These are phyloP conservation scores for Phalacrocorax brasilianus DNA, from an alignment of 2,113 vertebrate species.

Conservation along the genomic window DNA sequence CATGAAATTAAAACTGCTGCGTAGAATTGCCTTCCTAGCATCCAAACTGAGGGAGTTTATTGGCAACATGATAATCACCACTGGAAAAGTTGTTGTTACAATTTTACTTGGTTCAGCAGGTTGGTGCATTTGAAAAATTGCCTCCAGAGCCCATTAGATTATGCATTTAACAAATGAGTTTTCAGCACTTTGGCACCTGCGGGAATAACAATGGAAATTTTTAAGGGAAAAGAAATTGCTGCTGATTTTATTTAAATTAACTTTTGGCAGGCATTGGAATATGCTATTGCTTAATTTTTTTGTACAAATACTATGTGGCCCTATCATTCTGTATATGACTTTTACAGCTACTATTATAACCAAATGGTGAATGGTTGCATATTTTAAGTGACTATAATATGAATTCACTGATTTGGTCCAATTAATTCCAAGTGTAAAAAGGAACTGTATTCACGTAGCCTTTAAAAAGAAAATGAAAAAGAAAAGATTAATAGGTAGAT, in stretches of 20 bases:
- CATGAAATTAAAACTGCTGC: constrained; percentile 86
- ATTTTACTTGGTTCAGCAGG: constrained; percentile 92
- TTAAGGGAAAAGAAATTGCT: constrained; percentile 36
- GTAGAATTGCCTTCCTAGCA: constrained; percentile 83
- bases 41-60: constrained; percentile 92
- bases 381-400: not conserved
- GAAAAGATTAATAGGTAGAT: not conserved
- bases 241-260: constrained; percentile 48
- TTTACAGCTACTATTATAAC: not conserved
- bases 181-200: not conserved
- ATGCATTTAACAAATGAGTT: not conserved
- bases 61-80: constrained; percentile 94
- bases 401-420: not conserved
- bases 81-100: constrained; percentile 94
- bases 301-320: not conserved
- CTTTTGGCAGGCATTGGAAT: constrained; percentile 10
- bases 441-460: not conserved
- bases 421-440: not conserved
- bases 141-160: not conserved
- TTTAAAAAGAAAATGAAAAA: not conserved
- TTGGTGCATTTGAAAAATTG: constrained; percentile 66
- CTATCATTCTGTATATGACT: not conserved
- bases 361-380: not conserved
- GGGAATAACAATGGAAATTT: constrained; percentile 27
- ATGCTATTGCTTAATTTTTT: constrained; percentile 1